Conservation (phyloP, 1,140 invertebrate species). For the Drosophila lacertosa region DNA sequence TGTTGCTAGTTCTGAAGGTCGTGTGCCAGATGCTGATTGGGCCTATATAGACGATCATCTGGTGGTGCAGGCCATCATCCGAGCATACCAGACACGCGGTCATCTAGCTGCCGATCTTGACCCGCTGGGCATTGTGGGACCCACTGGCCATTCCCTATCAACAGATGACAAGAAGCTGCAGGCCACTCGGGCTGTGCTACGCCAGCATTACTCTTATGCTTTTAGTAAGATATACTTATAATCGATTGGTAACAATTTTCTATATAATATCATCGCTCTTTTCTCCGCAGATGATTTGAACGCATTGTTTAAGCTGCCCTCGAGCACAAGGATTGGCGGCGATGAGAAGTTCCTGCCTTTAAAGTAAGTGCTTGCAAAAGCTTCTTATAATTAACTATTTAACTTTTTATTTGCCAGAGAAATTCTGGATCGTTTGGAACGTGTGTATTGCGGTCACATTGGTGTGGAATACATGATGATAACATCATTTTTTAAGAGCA, state of each 20-base stretch:
- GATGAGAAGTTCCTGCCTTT: constrained; percentile 57
- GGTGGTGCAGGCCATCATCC: constrained; percentile 98
- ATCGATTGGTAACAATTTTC: not conserved
- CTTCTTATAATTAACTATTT: not conserved
- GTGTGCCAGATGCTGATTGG: constrained; percentile 87
- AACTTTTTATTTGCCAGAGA: constrained; percentile 85
- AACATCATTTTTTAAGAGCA: constrained; percentile 90
- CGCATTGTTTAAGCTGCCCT: constrained; percentile 60
- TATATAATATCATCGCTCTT: not conserved
- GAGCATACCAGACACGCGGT: constrained; percentile 97
- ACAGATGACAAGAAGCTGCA: constrained; percentile 84
- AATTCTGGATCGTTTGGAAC: constrained; percentile 91
- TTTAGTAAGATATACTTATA: constrained; percentile 49
- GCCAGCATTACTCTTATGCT: constrained; percentile 60
- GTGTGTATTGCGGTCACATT: constrained; percentile 87
- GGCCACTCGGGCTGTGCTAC: constrained; percentile 75
- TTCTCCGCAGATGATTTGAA: constrained; percentile 57
- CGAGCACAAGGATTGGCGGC: constrained; percentile 67
- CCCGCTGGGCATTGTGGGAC: constrained; percentile 90
- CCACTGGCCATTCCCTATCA: constrained; percentile 4
- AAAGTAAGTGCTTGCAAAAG: constrained; percentile 35
- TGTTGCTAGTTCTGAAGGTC: too few relatives aligned
- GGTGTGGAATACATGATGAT: constrained; percentile 96
- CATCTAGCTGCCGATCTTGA: constrained; percentile 97
- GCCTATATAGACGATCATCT: constrained; percentile 98